Evolutionary conservation across 2,797 vertebrate genomes (phyloP), one percentile per base, ranked within the genome.

Genomic region (Myripristis jacobus): DNA sequence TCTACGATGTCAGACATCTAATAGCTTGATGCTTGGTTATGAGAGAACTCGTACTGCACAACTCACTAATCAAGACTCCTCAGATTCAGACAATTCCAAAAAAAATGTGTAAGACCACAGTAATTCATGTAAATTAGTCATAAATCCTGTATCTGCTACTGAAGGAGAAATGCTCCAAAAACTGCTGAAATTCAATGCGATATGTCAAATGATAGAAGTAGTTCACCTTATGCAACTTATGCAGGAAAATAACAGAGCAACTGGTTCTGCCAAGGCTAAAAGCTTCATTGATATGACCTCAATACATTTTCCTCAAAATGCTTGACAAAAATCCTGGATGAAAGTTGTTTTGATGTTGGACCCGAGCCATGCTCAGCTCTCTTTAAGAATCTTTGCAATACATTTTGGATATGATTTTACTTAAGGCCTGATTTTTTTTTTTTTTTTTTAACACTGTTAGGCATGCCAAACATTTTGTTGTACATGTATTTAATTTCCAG

Each of bases 1-100:
- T 57, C 13, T 38, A 75, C 63, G 76, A 69, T 36, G 19, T 66
- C 60, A 19, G 61, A 73, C 53, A 54, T 64, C 38, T 11, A 58
- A 18, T 22, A 75, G 77, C 65, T 66, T 29, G 53, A 75, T 66
- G 5, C 25, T 34, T 16, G 66, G 71, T 50, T 71, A 73, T 61
- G 8, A 41, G 58, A 74, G 50, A 19, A 70, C 34, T 70, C 18
- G 2, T 13, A 2, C 43, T 73, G 73, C 34, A 54, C 36, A 18
- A 16, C 22, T 56, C 38, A 36, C 55, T 79, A 79, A 82, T 85
- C 61, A 81, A 44, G 38, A 41, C 63, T 27, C 44, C 27, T 70
- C n/a, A n/a, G n/a, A n/a, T 55, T 46, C 48, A 61, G 25, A 44
- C 44, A 43, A 69, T 54, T 29, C 61, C 29, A 52, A 60, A 44